These are phyloP conservation scores for Apomyelois bistriatella DNA, from an alignment of 2,888 invertebrate species.

Conservation along the genomic window DNA sequence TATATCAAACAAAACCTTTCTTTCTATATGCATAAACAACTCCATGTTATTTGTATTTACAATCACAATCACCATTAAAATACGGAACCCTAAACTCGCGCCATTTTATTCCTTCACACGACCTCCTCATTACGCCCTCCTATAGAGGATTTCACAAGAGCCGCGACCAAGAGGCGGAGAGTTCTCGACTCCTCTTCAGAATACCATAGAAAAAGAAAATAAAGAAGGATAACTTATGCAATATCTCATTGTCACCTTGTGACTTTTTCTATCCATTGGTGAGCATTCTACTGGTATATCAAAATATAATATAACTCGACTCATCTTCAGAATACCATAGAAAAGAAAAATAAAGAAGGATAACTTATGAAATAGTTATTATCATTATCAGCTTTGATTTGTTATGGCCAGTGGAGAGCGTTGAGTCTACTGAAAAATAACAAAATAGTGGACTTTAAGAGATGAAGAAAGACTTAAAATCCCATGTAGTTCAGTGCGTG, in stretches of 20 bases:
- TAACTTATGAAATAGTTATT: neutral
- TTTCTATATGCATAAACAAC: too few relatives aligned
- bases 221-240: neutral
- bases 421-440: too few relatives aligned
- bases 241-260: neutral
- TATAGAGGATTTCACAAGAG: constrained; percentile 19
- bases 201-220: neutral
- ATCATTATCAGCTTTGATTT: too few relatives aligned
- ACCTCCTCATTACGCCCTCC: constrained; percentile 28
- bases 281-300: too few relatives aligned
- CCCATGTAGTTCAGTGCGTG: too few relatives aligned
- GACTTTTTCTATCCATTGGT: too few relatives aligned
- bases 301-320: too few relatives aligned
- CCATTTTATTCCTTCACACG: constrained; percentile 27
- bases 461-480: too few relatives aligned
- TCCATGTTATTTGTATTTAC: too few relatives aligned
- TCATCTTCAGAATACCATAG: neutral
- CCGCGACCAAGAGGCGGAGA: constrained; percentile 16
- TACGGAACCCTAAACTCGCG: neutral
- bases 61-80: neutral
- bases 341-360: neutral
- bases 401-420: too few relatives aligned
- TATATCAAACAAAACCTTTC: too few relatives aligned
- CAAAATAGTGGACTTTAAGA: too few relatives aligned
- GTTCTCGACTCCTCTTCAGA: constrained; percentile 2